These are phyloP conservation scores for Embiotoca jacksoni DNA, from an alignment of 2,113 vertebrate species.

Conservation along the genomic window DNA sequence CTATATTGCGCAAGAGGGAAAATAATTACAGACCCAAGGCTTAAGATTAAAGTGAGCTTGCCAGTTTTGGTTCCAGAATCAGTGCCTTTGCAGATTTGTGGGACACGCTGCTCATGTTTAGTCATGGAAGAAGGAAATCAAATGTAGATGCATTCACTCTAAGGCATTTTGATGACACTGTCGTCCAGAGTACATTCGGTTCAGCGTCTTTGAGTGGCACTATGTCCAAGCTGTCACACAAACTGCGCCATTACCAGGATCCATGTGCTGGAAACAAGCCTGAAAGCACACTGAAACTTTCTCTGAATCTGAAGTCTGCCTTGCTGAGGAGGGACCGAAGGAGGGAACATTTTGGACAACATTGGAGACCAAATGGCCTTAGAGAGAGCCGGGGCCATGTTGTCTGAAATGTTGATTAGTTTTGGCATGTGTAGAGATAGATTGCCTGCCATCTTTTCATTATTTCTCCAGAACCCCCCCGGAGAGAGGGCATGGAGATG, in stretches of 20 bases:
- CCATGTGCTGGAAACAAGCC: conserved; percentile 22
- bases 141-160: not conserved
- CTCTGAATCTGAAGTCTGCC: conserved; percentile 31
- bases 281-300: conserved; percentile 5
- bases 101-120: conserved; percentile 4
- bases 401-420: conserved; percentile 79
- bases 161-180: conserved; percentile 13
- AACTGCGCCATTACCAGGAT: conserved; percentile 18
- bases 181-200: not conserved
- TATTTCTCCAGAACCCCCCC: conserved; percentile 67
- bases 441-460: conserved; percentile 79
- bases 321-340: conserved; percentile 24
- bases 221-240: conserved; percentile 15
- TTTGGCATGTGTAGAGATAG: conserved; percentile 72
- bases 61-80: conserved; percentile 45
- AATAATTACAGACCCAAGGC: conserved; percentile 66
- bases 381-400: conserved; percentile 44
- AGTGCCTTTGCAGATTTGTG: conserved; percentile 13
- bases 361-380: conserved; percentile 53
- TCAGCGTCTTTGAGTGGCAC: conserved; percentile 14
- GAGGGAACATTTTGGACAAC: conserved; percentile 47
- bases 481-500: conserved; percentile 73
- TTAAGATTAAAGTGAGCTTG: conserved; percentile 60
- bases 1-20: conserved; percentile 43
- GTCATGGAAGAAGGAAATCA: not conserved